Base-by-base conservation (phyloP, 2,888 invertebrate genomes). In the Parelbella ahira region DNA sequence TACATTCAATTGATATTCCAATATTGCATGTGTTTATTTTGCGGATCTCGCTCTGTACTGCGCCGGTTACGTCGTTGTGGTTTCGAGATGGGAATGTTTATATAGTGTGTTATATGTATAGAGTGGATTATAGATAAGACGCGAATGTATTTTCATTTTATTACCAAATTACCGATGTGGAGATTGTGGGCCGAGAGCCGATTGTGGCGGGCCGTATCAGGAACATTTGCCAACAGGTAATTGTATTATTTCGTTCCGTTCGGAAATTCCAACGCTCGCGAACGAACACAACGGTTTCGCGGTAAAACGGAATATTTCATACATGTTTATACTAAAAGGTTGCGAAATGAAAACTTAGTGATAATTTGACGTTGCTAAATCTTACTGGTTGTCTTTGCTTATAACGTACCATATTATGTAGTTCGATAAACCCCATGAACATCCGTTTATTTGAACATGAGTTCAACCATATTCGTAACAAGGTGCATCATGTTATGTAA, bases 161-260 rank as follows among this genome's bases (percentile, higher is more conserved):
- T 88, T 88, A 86, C 87, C 83, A 86, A 88, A 88, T 88, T 88
- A 84, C 88, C 87, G 88, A 88, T 88, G 76, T 73, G 12, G 60
- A 74, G 87, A 87, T 87, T 68, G 69, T 53, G 60, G 54, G 44
- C 45, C 54, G 60, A 53, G 68, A 54, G 61, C 55, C 73, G 84
- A 84, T 84, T 80, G 78, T 72, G 59, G 51, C 50, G 44, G 54
- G 46, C 56, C 60, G 66, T 78, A 83, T 84, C 84, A 58, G 63
- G 55, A 70, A 73, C 76, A 77, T 79, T 80, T 76, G 80, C 82
- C 80, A 82, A 75, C 77, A 76, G 69, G 79, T 79, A 78, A 77
- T 75, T 68, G 76, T 74, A 69, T 77, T 72, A 72, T 78, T 75
- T 73, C 74, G 63, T 72, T 62, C 47, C 48, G 54, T 57, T 56